phyloP scores from a whole-genome alignment of 2,888 invertebrate genomes.

The Rugalucina vietnamica region DNA sequence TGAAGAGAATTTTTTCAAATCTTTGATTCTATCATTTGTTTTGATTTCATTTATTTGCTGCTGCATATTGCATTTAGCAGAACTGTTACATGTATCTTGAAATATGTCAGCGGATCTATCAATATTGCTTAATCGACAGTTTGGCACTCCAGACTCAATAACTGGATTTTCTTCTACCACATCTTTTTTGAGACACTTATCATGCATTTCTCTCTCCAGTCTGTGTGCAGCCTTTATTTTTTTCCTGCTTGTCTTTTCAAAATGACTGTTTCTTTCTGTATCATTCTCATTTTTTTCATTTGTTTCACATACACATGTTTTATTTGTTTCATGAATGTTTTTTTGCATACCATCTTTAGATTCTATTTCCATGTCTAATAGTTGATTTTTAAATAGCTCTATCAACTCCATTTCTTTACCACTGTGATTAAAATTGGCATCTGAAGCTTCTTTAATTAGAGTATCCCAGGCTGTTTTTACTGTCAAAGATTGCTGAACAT shows the following conservation, averaged over 20 bases:
- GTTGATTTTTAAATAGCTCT: neutral
- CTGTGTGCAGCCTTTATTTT: too few relatives aligned
- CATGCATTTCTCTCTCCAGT: too few relatives aligned
- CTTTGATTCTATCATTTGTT: neutral
- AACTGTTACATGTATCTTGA: too few relatives aligned
- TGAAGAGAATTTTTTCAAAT: too few relatives aligned
- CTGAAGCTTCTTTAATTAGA: neutral
- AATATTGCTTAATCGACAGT: neutral
- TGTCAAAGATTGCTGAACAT: neutral
- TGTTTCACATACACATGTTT: too few relatives aligned
- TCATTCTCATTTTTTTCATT: too few relatives aligned
- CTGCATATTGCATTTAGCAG: too few relatives aligned
- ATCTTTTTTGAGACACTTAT: too few relatives aligned
- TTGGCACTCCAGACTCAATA: neutral
- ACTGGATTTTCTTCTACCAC: neutral
- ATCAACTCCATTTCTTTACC: neutral
- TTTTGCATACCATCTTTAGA: neutral
- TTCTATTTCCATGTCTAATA: neutral
- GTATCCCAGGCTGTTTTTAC: neutral
- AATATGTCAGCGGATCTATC: neutral
- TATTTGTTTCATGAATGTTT: neutral
- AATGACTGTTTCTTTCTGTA: too few relatives aligned
- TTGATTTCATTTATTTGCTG: neutral
- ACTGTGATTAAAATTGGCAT: neutral
- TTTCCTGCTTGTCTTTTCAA: too few relatives aligned